Evolutionary conservation across 2,113 vertebrate genomes (phyloP).

Genomic region (Sprattus sprattus): DNA sequence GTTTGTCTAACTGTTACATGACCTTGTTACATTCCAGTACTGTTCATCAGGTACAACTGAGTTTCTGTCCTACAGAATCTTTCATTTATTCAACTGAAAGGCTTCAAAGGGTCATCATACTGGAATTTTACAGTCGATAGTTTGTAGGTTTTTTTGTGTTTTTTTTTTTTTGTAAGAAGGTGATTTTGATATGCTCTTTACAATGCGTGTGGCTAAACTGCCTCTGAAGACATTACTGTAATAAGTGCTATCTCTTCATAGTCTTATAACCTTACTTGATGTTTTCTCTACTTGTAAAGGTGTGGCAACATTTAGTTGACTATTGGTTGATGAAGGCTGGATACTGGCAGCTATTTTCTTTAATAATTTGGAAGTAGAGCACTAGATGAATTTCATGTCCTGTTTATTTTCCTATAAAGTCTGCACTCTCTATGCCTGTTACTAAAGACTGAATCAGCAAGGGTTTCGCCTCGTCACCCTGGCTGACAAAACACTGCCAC

Average conservation of each 20-base stretch:
- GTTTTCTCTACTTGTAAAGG: not conserved
- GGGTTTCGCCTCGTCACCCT: not conserved
- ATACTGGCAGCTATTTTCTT: slow-evolving; percentile 1
- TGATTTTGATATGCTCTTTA: not conserved
- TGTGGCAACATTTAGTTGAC: not conserved
- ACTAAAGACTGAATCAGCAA: not conserved
- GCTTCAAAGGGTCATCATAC: not conserved
- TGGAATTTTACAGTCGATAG: not conserved
- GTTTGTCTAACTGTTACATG: not conserved
- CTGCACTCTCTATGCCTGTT: not conserved
- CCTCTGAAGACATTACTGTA: not conserved
- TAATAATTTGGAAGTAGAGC: not conserved
- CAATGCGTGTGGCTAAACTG: not conserved
- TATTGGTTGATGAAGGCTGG: not conserved
- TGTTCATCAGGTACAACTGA: not conserved
- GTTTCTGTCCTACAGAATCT: slow-evolving; percentile 6
- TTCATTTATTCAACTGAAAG: not conserved
- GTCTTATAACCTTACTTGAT: not conserved
- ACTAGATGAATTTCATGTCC: not conserved
- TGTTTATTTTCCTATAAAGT: not conserved
- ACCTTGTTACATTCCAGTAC: not conserved
- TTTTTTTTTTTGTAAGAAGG: not conserved
- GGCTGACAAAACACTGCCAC: not conserved
- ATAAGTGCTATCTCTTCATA: not conserved
- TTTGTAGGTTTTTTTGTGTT: not conserved